A percentile compares a stretch with the other conserved stretches of the same genome.
Evolutionary conservation across 2,888 invertebrate species (phyloP).

Genomic region (Bellardia pandia): DNA sequence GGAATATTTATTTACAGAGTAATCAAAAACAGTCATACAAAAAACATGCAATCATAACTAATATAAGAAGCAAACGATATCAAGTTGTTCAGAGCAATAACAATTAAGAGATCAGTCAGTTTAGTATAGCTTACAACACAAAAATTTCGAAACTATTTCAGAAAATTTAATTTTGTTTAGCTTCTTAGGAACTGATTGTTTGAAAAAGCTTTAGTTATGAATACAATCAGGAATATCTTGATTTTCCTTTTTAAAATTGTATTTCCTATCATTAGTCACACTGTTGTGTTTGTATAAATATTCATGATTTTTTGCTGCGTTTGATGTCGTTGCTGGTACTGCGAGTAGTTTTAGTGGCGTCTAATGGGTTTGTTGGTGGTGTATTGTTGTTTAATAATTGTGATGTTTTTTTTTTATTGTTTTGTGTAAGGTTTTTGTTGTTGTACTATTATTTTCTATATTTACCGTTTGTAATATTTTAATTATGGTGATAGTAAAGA

Average conservation of each 20-base stretch:
- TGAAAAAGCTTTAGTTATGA: too few relatives aligned
- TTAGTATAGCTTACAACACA: too few relatives aligned
- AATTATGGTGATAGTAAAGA: constrained; percentile 73
- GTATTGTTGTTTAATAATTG: constrained; percentile 55
- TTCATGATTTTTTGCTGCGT: constrained; percentile 25
- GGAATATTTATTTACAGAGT: constrained; percentile 35
- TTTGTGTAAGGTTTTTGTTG: constrained; percentile 44
- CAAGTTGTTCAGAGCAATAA: too few relatives aligned
- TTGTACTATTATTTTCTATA: constrained; percentile 47
- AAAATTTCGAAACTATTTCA: too few relatives aligned
- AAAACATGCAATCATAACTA: too few relatives aligned
- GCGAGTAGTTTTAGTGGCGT: neutral
- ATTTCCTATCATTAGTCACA: neutral
- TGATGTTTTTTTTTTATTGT: constrained; percentile 47
- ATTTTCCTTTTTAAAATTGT: neutral
- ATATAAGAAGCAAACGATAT: too few relatives aligned
- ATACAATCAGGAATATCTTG: too few relatives aligned
- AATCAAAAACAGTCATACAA: neutral
- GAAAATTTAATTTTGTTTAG: too few relatives aligned
- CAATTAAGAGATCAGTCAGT: too few relatives aligned
- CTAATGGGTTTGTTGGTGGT: constrained; percentile 69
- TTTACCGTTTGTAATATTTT: constrained; percentile 74
- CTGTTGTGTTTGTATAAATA: neutral
- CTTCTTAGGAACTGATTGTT: too few relatives aligned
- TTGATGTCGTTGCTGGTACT: constrained; percentile 53